phyloP scores from a whole-genome alignment of 2,113 vertebrate genomes.

The Panurus biarmicus region DNA sequence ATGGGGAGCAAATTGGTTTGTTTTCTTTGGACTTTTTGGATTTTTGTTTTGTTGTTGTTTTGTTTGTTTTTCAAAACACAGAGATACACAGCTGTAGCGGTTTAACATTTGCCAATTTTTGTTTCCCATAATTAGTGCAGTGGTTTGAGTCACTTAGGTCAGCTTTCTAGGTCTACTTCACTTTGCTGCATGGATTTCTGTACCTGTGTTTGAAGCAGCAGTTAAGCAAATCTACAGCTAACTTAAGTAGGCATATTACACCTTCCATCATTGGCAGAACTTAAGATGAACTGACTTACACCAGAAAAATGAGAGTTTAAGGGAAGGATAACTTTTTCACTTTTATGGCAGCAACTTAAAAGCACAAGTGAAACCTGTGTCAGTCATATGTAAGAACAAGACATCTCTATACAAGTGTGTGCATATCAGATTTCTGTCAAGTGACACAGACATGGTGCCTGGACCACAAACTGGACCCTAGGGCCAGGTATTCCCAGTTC shows the following conservation, averaged over 20 bases:
- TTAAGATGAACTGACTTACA: rapidly evolving
- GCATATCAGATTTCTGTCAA: background rate
- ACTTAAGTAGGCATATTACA: background rate
- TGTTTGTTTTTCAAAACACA: background rate
- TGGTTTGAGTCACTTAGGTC: background rate
- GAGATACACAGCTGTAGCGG: background rate
- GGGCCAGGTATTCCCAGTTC: background rate
- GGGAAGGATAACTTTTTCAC: background rate
- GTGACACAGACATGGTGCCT: background rate
- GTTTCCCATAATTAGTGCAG: too few species aligned
- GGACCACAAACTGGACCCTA: background rate
- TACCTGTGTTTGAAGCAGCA: background rate
- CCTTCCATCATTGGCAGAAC: background rate
- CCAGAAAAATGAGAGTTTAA: background rate
- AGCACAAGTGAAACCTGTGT: background rate
- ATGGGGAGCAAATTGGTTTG: too few species aligned
- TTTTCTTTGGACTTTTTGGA: background rate
- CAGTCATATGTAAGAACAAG: rapidly evolving
- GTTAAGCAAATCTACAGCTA: background rate
- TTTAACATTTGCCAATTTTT: too few species aligned
- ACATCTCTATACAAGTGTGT: rapidly evolving
- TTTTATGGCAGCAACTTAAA: background rate
- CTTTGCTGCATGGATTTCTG: background rate
- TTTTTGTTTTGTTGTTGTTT: too few species aligned
- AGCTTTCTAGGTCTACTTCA: background rate